A percentile compares a stretch with the other conserved stretches of the same genome.
phyloP scores from a whole-genome alignment of 2,797 vertebrate genomes.

The Sparidentex hasta region DNA sequence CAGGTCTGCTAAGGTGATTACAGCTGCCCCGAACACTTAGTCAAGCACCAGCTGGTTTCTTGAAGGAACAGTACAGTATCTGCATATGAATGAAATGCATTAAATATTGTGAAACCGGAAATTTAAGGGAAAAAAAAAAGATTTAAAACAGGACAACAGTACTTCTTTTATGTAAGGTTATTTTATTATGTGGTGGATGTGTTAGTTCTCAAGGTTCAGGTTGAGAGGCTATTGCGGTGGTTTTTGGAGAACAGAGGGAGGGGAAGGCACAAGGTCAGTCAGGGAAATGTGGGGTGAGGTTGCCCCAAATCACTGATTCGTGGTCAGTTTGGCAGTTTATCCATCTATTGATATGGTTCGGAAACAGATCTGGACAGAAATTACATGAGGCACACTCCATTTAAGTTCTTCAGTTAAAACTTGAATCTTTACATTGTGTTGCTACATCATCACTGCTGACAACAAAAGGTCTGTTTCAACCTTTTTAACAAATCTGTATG shows the following conservation, averaged over 20 bases:
- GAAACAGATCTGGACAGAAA: conserved; percentile 41
- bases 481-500: neutral
- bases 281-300: conserved; percentile 35
- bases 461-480: neutral
- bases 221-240: conserved; percentile 36
- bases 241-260: conserved; percentile 20
- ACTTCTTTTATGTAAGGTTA: conserved; percentile 39
- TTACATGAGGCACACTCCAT: conserved; percentile 30
- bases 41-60: conserved; percentile 44
- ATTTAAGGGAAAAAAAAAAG: neutral
- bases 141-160: conserved; percentile 21
- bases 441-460: neutral
- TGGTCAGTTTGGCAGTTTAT: conserved; percentile 29
- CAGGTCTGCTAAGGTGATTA: conserved; percentile 60
- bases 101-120: neutral
- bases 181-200: conserved; percentile 72
- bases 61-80: conserved; percentile 24
- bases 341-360: conserved; percentile 17
- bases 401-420: neutral
- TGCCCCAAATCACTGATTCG: conserved; percentile 46
- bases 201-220: conserved; percentile 50
- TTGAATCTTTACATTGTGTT: conserved; percentile 3
- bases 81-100: neutral
- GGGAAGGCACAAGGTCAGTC: conserved; percentile 59
- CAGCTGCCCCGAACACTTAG: conserved; percentile 14